phyloP scores from a whole-genome alignment of 2,888 invertebrate genomes.

The Cephus runcator region DNA sequence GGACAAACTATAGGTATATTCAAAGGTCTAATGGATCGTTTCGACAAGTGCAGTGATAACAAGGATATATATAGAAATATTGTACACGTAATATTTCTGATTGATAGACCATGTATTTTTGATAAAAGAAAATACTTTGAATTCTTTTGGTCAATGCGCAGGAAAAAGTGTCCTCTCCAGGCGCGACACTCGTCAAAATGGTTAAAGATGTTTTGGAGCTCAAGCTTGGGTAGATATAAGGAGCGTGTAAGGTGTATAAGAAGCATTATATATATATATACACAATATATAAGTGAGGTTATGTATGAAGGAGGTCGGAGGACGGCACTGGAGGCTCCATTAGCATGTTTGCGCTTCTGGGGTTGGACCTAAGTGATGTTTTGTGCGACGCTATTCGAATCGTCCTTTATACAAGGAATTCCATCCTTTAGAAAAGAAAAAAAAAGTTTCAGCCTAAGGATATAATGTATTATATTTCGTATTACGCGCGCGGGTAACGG shows the following conservation, averaged over 20 bases:
- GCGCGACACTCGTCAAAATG: constrained; percentile 33
- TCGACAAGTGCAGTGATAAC: neutral
- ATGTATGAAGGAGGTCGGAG: constrained; percentile 41
- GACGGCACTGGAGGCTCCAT: constrained; percentile 48
- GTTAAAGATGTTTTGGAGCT: constrained; percentile 32
- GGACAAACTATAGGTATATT: neutral
- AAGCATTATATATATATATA: neutral
- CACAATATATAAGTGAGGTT: neutral
- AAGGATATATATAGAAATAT: neutral
- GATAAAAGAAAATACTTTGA: constrained; percentile 1
- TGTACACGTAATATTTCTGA: neutral
- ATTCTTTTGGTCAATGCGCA: constrained; percentile 32
- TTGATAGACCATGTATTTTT: neutral
- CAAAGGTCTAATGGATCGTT: neutral
- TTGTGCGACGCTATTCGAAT: constrained; percentile 52
- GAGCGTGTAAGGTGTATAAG: neutral
- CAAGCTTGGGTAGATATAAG: constrained; percentile 19
- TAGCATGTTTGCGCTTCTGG: constrained; percentile 60
- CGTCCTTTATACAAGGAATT: constrained; percentile 40
- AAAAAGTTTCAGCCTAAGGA: neutral
- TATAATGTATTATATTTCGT: constrained; percentile 4
- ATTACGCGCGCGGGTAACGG: neutral
- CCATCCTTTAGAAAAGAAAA: constrained; percentile 18
- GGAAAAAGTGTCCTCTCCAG: constrained; percentile 44
- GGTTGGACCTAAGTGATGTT: constrained; percentile 60